Conservation (phyloP, 2,888 invertebrate species). For the Diarsia brunnea region DNA sequence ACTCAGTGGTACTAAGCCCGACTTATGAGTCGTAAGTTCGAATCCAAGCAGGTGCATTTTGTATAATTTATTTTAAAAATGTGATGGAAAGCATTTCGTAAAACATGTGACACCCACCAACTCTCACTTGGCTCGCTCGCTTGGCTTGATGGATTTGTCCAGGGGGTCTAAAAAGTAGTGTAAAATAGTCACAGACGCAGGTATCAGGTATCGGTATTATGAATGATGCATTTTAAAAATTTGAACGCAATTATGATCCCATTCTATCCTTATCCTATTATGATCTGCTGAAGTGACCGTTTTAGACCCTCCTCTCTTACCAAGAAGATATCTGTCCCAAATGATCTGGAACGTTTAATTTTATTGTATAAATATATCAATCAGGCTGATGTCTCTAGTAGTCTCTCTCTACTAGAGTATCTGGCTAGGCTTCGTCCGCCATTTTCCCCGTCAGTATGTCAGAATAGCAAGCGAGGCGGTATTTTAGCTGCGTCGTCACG, state of each 20-base stretch:
- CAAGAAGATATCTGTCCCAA: not conserved
- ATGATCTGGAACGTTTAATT: not conserved
- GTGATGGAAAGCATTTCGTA: no score
- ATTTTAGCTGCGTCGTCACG: conserved; percentile 85
- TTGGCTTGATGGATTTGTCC: not conserved
- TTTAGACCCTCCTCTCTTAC: not conserved
- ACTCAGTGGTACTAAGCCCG: not conserved
- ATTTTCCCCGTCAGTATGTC: conserved; percentile 65
- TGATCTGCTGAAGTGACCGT: no score
- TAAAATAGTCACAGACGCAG: no score
- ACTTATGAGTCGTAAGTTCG: not conserved
- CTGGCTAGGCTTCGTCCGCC: not conserved
- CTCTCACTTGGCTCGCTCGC: not conserved
- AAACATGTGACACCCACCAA: not conserved
- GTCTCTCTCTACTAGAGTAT: no score
- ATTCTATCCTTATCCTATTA: no score
- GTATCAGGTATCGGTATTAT: no score
- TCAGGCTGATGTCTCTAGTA: no score
- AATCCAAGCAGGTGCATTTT: not conserved
- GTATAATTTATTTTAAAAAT: no score
- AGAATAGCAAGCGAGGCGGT: conserved; percentile 73
- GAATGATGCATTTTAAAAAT: no score
- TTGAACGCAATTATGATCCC: no score
- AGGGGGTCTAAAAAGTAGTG: no score
- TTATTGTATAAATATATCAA: no score